Evolutionary conservation across 2,888 invertebrate species (phyloP).

Genomic region (Agrotis segetum): DNA sequence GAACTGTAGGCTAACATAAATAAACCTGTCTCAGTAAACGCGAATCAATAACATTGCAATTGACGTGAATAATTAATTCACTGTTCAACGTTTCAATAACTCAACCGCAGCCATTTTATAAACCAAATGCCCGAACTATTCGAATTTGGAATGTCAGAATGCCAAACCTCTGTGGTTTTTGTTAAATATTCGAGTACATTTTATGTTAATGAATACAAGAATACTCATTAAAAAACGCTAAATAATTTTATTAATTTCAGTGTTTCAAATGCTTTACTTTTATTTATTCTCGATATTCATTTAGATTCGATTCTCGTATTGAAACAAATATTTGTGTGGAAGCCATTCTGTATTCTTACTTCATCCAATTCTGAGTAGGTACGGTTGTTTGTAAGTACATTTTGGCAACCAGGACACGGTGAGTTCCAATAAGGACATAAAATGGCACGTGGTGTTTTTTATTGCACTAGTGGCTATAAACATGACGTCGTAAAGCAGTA

Average conservation of each 20-base stretch:
- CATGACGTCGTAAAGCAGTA: no score
- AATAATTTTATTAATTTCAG: slow-evolving; percentile 5
- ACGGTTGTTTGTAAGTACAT: slow-evolving; percentile 16
- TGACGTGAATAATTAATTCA: slow-evolving; percentile 28
- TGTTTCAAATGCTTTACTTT: slow-evolving; percentile 9
- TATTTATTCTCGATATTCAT: not conserved
- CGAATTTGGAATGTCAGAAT: slow-evolving; percentile 39
- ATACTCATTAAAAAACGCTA: slow-evolving; percentile 25
- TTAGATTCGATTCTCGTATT: slow-evolving; percentile 9
- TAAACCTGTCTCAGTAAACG: slow-evolving; percentile 1
- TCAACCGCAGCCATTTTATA: slow-evolving; percentile 15
- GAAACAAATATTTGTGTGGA: slow-evolving; percentile 13
- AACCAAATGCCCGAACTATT: slow-evolving; percentile 37
- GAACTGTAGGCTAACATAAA: slow-evolving; percentile 3
- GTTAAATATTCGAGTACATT: slow-evolving; percentile 23
- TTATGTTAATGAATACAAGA: slow-evolving; percentile 23
- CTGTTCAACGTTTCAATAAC: slow-evolving; percentile 22
- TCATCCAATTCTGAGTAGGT: slow-evolving; percentile 3
- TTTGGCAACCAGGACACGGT: slow-evolving; percentile 22
- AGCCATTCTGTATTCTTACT: slow-evolving; percentile 5
- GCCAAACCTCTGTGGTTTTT: slow-evolving; percentile 22
- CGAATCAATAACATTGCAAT: slow-evolving; percentile 31
- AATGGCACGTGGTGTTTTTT: not conserved
- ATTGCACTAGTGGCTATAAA: not conserved
- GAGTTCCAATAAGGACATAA: not conserved